Evolutionary conservation across 2,888 invertebrate species (phyloP), one percentile per base, ranked within the genome.

Genomic region (Theretra japonica): DNA sequence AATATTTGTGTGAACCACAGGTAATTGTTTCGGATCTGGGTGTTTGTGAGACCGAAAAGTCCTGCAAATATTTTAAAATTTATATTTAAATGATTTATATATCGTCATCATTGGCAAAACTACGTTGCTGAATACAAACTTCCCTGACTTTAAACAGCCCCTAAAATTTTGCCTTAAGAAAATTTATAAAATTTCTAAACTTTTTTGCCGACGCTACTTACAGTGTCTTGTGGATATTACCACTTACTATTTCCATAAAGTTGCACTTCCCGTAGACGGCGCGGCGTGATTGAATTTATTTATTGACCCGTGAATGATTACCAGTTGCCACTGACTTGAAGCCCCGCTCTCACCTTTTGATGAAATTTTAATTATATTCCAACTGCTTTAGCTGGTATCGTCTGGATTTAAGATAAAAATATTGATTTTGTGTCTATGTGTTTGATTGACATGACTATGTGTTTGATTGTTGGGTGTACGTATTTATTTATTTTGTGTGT

Each of bases 191-290:
- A 48, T 15, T n/a, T 53, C n/a, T 53, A 6, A n/a, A 28, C 30
- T 50, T 60, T 60, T 50, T 19, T 70, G 70, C 28, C n/a, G 30
- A 48, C 56, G 33, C 33, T 70, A 70, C 28, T 41, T 25, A 70
- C 56, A 69, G 72, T 76, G 75, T 73, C 79, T 79, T 77, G 78
- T 80, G 78, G 81, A 83, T 85, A 84, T 82, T 82, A 80, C 79
- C 78, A 80, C 76, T 83, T 77, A 82, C 78, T 75, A 79, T 80
- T 80, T 80, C 80, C 80, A 79, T 80, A 79, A 80, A 81, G 76
- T 76, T 79, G 79, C 76, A 81, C 80, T 80, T 78, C 70, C 79
- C 70, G 76, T 65, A 48, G 65, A 48, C 65, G 71, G 59, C 33
- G 57, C 69, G 60, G 72, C 70, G 74, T 73, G 75, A 82, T 79